Evolutionary conservation across 2,888 invertebrate genomes (phyloP), one percentile per base, ranked within the genome.

Genomic region (Caradrina kadenii): DNA sequence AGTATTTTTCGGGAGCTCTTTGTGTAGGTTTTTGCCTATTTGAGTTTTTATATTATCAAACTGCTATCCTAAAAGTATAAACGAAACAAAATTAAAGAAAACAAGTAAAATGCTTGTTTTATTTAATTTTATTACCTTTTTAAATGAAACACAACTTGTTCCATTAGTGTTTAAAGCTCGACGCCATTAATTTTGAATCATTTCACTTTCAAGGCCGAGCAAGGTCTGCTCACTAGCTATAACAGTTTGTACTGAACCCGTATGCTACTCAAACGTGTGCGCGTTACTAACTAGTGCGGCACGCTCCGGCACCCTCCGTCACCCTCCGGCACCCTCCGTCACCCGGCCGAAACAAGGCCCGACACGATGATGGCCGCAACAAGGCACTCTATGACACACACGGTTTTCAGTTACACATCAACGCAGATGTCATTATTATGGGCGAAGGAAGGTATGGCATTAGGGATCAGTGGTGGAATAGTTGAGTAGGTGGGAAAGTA

Each of bases 331-430:
- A n/a, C n/a, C 67, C 61, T 58, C 17, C 63, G 52, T 62, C 53
- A 39, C 26, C n/a, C 50, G 17, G 22, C 7, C 10, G 8, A 58
- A 78, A 79, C 67, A 50, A 79, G 35, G 6, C 26, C 45, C 53
- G 63, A 69, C 69, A 39, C 17, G 15, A 21, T 50, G 63, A 52
- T 22, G 49, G 21, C n/a, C 35, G 42, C 48, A 62, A 70, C 62
- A 59, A 65, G 53, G 6, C 42, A 7, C 48, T 1, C 8, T 8
- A 39, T 54, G 72, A 66, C 72, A 48, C 19, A 39, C 54, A 22
- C 77, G 52, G 4, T 73, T 63, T 10, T 78, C n/a, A 45, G 26
- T 81, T 81, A 81, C 81, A 77, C 52, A 48, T 78, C 64, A 59
- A 50, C 58, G 22, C 63, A 49, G 15, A 62, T 56, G 55, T n/a